These are phyloP conservation scores for Seira musarum DNA, from an alignment of 2,888 invertebrate genomes.

Conservation along the genomic window DNA sequence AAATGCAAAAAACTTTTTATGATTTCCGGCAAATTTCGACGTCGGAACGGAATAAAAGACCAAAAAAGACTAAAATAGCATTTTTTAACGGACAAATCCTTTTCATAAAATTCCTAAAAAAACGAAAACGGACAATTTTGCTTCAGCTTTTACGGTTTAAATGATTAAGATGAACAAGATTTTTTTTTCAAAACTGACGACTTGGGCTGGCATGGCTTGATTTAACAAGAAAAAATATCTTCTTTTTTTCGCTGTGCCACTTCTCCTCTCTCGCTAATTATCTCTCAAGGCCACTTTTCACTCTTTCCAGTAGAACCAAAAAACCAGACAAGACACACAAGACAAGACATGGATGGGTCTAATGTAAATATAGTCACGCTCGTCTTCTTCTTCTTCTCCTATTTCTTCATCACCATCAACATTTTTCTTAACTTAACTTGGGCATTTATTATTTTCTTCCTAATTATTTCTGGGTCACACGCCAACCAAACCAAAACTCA, in stretches of 20 bases:
- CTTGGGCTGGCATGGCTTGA: not conserved
- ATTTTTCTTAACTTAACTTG: not conserved
- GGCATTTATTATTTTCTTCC: constrained; percentile 3
- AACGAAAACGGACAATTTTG: not conserved
- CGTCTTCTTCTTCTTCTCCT: not conserved
- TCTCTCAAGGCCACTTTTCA: constrained; percentile 53
- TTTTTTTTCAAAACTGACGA: not conserved
- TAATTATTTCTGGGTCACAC: constrained; percentile 59
- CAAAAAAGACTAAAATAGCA: not conserved
- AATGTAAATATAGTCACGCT: constrained; percentile 50
- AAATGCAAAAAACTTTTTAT: too few species aligned
- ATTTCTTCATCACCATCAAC: not conserved
- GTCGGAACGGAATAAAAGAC: not conserved
- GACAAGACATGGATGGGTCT: not conserved
- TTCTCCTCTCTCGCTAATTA: constrained; percentile 45
- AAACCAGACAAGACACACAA: not conserved
- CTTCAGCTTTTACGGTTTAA: not conserved
- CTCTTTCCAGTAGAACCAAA: not conserved
- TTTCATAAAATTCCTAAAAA: not conserved
- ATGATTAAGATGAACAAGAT: not conserved
- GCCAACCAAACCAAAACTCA: constrained; percentile 21
- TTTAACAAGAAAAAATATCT: too few species aligned
- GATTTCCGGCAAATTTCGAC: too few species aligned
- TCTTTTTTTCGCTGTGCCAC: constrained; percentile 9
- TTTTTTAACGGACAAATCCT: not conserved